These are phyloP conservation scores for Augochlora pura DNA, from an alignment of 1,140 invertebrate species.

Conservation along the genomic window DNA sequence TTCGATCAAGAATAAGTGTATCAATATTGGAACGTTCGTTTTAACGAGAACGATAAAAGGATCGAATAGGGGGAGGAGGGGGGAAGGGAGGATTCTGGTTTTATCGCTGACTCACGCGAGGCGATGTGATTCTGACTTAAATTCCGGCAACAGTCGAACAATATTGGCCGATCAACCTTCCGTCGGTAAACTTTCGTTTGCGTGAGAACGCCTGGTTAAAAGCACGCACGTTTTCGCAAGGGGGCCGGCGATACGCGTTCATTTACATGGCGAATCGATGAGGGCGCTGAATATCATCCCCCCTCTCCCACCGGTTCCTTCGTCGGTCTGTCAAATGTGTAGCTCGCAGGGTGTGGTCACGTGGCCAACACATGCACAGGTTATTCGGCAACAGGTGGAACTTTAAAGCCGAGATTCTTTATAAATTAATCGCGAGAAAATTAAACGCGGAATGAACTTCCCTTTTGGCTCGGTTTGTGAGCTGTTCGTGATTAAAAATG, in stretches of 20 bases:
- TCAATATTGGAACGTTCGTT: neutral
- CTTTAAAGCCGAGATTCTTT: no score
- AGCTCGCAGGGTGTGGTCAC: neutral
- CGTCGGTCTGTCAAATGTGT: neutral
- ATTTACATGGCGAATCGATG: conserved; percentile 19
- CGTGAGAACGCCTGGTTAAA: conserved; percentile 12
- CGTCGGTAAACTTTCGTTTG: conserved; percentile 4
- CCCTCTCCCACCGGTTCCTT: neutral
- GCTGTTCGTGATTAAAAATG: no score
- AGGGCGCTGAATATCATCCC: neutral
- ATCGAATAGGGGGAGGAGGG: no score
- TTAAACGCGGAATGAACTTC: no score
- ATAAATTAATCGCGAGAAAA: no score
- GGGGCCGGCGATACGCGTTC: conserved; percentile 18
- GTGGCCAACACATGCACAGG: no score
- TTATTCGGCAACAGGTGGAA: no score
- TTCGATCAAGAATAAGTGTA: neutral
- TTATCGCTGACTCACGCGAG: neutral
- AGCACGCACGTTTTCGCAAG: neutral
- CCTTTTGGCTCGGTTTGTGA: no score
- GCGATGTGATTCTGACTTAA: neutral
- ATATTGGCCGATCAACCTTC: conserved; percentile 8
- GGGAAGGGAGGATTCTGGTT: no score
- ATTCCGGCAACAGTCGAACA: conserved; percentile 1
- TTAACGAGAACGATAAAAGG: conserved; percentile 25